These are phyloP conservation scores for Apus apus DNA, from an alignment of 2,113 vertebrate genomes.

Conservation along the genomic window DNA sequence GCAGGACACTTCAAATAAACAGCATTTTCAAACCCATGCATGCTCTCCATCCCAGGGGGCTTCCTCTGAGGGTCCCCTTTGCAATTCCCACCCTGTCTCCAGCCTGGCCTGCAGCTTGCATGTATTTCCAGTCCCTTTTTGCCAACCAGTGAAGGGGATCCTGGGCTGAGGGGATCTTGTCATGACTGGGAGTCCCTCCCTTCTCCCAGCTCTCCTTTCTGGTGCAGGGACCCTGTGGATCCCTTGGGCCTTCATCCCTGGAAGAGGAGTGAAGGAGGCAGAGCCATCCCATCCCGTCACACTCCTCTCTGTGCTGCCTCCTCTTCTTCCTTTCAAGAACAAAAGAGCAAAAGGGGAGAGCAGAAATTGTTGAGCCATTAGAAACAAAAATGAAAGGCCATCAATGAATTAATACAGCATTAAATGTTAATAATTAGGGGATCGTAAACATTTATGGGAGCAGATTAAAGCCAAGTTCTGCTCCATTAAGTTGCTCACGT, in stretches of 20 bases:
- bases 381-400: conserved; percentile 44
- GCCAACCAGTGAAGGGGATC: not conserved
- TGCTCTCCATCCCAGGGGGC: not conserved
- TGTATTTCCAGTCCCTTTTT: not conserved
- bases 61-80: not conserved
- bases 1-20: conserved; percentile 45
- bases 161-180: not conserved
- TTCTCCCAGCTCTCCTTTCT: not conserved
- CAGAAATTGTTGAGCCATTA: conserved; percentile 36
- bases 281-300: not conserved
- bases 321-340: not conserved
- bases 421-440: conserved; percentile 68
- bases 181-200: not conserved
- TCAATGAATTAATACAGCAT: conserved; percentile 59
- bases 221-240: not conserved
- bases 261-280: not conserved
- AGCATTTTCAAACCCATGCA: not conserved
- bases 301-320: fast-evolving
- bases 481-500: conserved; percentile 42
- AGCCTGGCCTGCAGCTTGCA: not conserved
- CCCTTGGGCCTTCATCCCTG: not conserved
- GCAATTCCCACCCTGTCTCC: not conserved
- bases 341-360: conserved; percentile 31
- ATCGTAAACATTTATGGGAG: conserved; percentile 61
- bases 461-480: conserved; percentile 62